A percentile compares a stretch with the other conserved stretches of the same genome.
phyloP scores from a whole-genome alignment of 2,113 vertebrate genomes.

The Loxodonta africana region DNA sequence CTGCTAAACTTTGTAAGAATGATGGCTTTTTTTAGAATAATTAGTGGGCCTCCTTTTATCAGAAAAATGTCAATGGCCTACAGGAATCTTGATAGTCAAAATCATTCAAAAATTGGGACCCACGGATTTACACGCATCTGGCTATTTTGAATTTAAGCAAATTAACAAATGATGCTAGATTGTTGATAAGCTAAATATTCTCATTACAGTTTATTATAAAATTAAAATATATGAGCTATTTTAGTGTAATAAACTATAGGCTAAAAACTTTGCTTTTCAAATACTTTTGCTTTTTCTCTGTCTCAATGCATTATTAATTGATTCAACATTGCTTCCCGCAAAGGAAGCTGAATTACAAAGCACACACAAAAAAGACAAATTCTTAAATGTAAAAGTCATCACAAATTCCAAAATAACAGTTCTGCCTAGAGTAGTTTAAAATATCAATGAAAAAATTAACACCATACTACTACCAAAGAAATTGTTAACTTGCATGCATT shows the following conservation, averaged over 20 bases:
- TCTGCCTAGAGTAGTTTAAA: conserved; percentile 3
- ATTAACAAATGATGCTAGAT: background rate
- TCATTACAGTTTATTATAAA: background rate
- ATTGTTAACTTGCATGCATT: background rate
- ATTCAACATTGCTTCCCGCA: background rate
- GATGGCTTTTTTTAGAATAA: background rate
- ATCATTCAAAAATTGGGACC: background rate
- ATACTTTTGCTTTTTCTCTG: background rate
- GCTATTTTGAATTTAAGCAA: conserved; percentile 10
- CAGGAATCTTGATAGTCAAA: background rate
- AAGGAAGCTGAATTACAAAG: background rate
- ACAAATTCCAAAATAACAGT: background rate
- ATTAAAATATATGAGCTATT: background rate
- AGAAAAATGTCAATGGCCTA: background rate
- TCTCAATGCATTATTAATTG: background rate
- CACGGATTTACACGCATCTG: background rate
- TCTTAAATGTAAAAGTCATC: conserved; percentile 52
- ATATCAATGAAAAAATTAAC: background rate
- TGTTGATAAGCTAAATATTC: background rate
- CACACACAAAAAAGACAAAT: background rate
- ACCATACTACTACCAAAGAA: background rate
- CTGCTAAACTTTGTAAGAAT: background rate
- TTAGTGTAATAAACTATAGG: background rate
- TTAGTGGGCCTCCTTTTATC: no score
- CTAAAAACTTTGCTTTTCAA: conserved; percentile 2